Base-by-base conservation (phyloP, 2,113 vertebrate genomes). In the Chrysochloris asiatica region DNA sequence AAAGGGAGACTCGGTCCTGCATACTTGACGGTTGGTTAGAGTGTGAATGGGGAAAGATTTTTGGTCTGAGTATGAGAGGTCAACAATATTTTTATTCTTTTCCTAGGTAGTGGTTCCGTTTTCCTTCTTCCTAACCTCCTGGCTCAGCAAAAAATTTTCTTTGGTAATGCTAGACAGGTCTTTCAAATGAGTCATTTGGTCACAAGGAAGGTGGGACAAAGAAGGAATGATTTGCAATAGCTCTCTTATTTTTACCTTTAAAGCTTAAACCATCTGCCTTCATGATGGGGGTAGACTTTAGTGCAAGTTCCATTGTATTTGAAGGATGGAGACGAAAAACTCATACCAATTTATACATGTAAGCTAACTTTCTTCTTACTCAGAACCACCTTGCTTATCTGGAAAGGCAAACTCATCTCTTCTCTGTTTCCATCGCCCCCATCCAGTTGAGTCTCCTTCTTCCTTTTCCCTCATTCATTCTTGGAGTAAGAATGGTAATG, bases 141-240 rank as follows among this genome's bases (percentile, higher is more conserved):
- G 22, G 12, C 45, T 69, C 36, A 65, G 22, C 38, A 41, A 79
- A 59, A 81, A 82, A 30, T 71, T 72, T n/a, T 90, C 59, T 83
- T 19, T 67, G 28, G 17, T 33, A 24, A 26, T 52, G 45, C 65
- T 86, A 0, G 6, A 41, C 2, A 69, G 71, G 43, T 88, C 72
- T 88, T 69, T 48, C 4, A 33, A 0, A 41, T 3, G 11, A 75
- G 45, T 47, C 14, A 47, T 77, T 88, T 61, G 43, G 36, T 50
- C 67, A 28, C 43, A n/a, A 47, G 73, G 48, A 52, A 48, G 45
- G 67, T 67, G 71, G 45, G 63, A 69, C 48, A 52, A 71, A 65
- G 75, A 63, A 71, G 33, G 36, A 28, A 16, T 47, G 17, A 4
- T n/a, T 5, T 43, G 59, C 17, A 17, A 71, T 16, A 45, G 61